phyloP scores from a whole-genome alignment of 2,888 invertebrate species.

The Junonia oenone region DNA sequence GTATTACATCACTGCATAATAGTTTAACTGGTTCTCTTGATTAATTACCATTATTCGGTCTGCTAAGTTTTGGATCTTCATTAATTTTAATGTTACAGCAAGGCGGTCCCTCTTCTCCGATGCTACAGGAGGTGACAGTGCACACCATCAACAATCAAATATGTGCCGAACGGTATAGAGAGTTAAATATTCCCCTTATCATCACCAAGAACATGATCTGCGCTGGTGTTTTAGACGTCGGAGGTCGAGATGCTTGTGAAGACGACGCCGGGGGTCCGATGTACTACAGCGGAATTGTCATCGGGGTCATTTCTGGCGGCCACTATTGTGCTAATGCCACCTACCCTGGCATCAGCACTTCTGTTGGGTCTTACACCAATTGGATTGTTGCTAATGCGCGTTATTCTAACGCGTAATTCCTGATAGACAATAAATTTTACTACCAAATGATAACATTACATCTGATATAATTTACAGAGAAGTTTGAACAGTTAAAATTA shows the following conservation, averaged over 20 bases:
- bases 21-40: too few species aligned
- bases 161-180: slow-evolving; percentile 50
- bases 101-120: slow-evolving; percentile 32
- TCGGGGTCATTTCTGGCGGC: slow-evolving; percentile 63
- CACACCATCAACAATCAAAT: slow-evolving; percentile 46
- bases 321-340: slow-evolving; percentile 52
- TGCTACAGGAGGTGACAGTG: slow-evolving; percentile 40
- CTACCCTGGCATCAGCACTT: slow-evolving; percentile 61
- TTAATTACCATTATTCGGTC: too few species aligned
- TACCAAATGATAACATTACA: too few species aligned
- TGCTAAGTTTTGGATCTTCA: neutral
- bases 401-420: too few species aligned
- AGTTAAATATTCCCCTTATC: slow-evolving; percentile 32
- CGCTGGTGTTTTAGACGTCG: slow-evolving; percentile 48
- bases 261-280: slow-evolving; percentile 43
- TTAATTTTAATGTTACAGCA: slow-evolving; percentile 29
- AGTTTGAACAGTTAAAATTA: too few species aligned
- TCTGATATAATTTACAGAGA: too few species aligned
- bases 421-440: too few species aligned
- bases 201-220: slow-evolving; percentile 57
- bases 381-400: slow-evolving; percentile 19
- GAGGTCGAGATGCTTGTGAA: slow-evolving; percentile 42
- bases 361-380: slow-evolving; percentile 39
- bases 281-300: slow-evolving; percentile 40
- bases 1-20: too few species aligned